Percentiles rank a stretch among this genome's conserved stretches.
These are phyloP conservation scores for Oxycera nigricornis DNA, from an alignment of 2,888 invertebrate species.

Conservation along the genomic window DNA sequence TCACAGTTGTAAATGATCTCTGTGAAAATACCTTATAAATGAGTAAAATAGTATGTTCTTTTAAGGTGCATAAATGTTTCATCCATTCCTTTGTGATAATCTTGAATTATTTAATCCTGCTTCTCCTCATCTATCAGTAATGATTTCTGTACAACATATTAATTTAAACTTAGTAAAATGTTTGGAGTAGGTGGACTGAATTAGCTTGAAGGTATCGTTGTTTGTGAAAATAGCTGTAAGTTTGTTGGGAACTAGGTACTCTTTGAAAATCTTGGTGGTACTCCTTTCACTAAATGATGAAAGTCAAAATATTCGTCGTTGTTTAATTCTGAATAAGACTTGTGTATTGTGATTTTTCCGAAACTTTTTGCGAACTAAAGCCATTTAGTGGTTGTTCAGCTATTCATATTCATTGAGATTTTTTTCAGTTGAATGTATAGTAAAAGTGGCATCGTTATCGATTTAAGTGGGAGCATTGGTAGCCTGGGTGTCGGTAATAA, in stretches of 20 bases:
- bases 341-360: background rate
- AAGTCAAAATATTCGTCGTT: background rate
- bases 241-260: background rate
- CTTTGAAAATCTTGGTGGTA: background rate
- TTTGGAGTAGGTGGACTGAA: constrained; percentile 33
- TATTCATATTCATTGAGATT: background rate
- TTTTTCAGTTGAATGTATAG: background rate
- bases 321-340: too few species aligned
- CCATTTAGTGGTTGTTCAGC: background rate
- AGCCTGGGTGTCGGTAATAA: background rate
- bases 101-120: constrained; percentile 46
- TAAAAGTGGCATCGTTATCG: background rate
- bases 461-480: background rate
- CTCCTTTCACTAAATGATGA: background rate
- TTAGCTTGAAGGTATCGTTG: constrained; percentile 27
- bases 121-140: constrained; percentile 45
- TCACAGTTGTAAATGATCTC: too few species aligned
- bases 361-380: background rate
- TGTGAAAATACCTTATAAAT: too few species aligned
- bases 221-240: constrained; percentile 25
- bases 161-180: constrained; percentile 40
- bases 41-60: too few species aligned
- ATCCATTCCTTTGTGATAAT: constrained; percentile 47
- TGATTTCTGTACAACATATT: constrained; percentile 44
- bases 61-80: too few species aligned